These are phyloP conservation scores for Mormyrus iriodes DNA, from an alignment of 2,113 vertebrate genomes.

Conservation along the genomic window DNA sequence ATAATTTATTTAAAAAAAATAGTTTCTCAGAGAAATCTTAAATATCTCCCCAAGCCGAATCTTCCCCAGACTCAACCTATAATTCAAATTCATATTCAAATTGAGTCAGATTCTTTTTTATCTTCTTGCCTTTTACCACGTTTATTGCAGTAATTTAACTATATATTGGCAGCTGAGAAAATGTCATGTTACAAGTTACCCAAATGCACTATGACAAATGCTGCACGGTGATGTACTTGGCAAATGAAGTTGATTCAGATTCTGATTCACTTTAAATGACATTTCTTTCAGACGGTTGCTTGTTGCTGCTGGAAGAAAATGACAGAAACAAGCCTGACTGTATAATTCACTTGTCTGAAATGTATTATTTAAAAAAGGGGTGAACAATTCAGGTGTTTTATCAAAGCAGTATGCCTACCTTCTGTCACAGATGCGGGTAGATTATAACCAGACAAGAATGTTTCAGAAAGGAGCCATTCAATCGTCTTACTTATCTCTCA, in stretches of 20 bases:
- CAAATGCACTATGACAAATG: background rate
- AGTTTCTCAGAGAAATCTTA: background rate
- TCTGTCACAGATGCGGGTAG: conserved; percentile 22
- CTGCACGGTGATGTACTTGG: background rate
- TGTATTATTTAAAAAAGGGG: conserved; percentile 16
- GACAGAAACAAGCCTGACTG: conserved; percentile 8
- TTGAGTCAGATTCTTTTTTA: background rate
- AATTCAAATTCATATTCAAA: background rate
- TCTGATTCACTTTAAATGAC: background rate
- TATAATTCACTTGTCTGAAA: conserved; percentile 14
- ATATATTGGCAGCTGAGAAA: background rate
- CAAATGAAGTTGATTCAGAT: background rate
- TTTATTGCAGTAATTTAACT: background rate
- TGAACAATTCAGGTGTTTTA: background rate
- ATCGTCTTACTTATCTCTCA: background rate
- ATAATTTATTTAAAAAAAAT: background rate
- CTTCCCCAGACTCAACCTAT: background rate
- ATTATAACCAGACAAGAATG: conserved; percentile 8
- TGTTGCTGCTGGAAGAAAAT: conserved; percentile 11
- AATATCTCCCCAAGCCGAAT: background rate
- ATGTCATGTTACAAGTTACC: background rate
- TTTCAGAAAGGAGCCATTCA: conserved; percentile 12
- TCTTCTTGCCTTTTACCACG: background rate
- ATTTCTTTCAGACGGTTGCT: background rate
- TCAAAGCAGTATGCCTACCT: conserved; percentile 15